These are phyloP conservation scores for Podargus strigoides DNA, from an alignment of 2,797 vertebrate species.

Conservation along the genomic window DNA sequence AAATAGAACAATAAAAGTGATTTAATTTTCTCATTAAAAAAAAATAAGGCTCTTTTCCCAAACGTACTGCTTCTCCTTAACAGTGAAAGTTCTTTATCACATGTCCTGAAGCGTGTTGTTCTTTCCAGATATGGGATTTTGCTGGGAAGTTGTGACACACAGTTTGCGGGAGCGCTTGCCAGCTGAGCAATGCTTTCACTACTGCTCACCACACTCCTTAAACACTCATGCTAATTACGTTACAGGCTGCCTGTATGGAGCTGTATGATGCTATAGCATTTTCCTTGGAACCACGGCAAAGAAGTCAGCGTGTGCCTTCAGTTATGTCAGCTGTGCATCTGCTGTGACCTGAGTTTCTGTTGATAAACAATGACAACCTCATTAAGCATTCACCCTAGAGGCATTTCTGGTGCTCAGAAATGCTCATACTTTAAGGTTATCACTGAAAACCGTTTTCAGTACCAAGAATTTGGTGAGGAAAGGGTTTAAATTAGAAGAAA, in stretches of 20 bases:
- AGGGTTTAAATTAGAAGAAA: neutral
- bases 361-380: neutral
- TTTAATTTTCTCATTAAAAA: neutral
- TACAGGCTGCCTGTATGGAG: neutral
- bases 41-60: neutral
- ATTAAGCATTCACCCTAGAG: neutral
- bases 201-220: neutral
- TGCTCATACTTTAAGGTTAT: neutral
- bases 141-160: constrained; percentile 8
- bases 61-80: neutral
- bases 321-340: neutral
- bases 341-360: neutral
- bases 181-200: constrained; percentile 11
- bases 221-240: neutral
- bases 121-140: neutral
- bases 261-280: neutral
- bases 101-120: neutral
- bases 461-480: neutral
- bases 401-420: neutral
- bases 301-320: neutral
- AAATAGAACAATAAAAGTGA: neutral
- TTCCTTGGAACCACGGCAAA: neutral
- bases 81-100: neutral
- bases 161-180: neutral
- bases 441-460: neutral